Evolutionary conservation across 2,888 invertebrate species (phyloP), one percentile per base, ranked within the genome.

Genomic region (Terebella lapidaria): DNA sequence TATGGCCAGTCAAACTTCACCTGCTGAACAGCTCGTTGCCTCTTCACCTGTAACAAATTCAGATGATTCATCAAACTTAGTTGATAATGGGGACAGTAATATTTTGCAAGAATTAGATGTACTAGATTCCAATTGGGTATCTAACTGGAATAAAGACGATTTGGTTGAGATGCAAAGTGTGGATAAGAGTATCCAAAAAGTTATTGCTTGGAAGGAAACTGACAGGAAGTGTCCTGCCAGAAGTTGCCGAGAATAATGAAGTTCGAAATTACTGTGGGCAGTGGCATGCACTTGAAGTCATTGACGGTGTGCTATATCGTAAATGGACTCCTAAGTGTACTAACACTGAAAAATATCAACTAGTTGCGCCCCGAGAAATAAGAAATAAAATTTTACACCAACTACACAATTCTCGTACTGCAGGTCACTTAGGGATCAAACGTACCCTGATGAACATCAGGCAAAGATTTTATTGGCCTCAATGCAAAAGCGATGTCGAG

Each of bases 341-440:
- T 10, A 5, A 5, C n/a, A 10, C 3, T 4, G 20, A 15, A 35
- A 55, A 29, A 10, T 55, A 35, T 29, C 56, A 56, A 26, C 22
- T 56, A 20, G 27, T 56, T 4, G 10, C 22, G 18, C 56, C 47
- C 27, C 5, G 25, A 18, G 27, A 5, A 5, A 18, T 49, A 18
- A 22, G 47, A 18, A 24, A 15, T 46, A 4, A 47, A 15, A 26
- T 47, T 28, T 5, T 56, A 22, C 15, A 35, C 4, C 35, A 20
- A 20, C 24, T 55, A 5, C 57, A 57, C 29, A 22, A 57, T 24
- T 10, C 27, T 3, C 20, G 20, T 18, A 24, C 52, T 3, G 49
- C 5, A 28, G 57, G 57, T 3, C 57, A 57, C 24, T 52, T 57
- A n/a, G 57, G 57, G 4, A 20, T 52, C 3, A n/a, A 57, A 3